Evolutionary conservation across 2,797 vertebrate species (phyloP).

Genomic region (Myotis myotis): DNA sequence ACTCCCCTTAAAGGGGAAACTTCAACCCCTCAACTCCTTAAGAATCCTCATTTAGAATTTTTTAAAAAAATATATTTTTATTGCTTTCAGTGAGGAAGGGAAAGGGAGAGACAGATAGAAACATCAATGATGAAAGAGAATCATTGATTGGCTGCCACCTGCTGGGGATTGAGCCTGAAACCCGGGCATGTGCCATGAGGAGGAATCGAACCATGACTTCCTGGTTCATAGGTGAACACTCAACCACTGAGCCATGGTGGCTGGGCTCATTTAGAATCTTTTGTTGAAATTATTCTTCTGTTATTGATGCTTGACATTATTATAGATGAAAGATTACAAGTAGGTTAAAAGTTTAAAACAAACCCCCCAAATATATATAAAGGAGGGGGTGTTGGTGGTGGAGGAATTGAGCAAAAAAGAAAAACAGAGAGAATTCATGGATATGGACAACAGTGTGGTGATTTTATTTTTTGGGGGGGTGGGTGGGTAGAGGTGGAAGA

Average conservation of each 20-base stretch:
- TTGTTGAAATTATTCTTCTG: not conserved
- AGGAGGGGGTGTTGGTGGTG: not conserved
- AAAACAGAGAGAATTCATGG: not conserved
- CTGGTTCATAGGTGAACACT: too few relatives aligned
- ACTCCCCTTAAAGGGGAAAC: not conserved
- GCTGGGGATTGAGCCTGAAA: too few relatives aligned
- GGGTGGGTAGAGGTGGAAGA: not conserved
- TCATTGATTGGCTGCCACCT: too few relatives aligned
- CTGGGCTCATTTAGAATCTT: not conserved
- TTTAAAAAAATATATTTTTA: not conserved
- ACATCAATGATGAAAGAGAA: too few relatives aligned
- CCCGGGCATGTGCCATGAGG: too few relatives aligned
- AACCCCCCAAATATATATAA: not conserved
- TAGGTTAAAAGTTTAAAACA: not conserved
- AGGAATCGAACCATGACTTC: too few relatives aligned
- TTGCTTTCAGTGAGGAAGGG: too few relatives aligned
- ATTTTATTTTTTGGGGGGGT: not conserved
- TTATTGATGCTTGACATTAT: not conserved
- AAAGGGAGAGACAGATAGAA: too few relatives aligned
- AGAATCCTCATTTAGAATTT: not conserved
- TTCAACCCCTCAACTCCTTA: not conserved
- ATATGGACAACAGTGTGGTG: too few relatives aligned
- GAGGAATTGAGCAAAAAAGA: not conserved
- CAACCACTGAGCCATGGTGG: too few relatives aligned
- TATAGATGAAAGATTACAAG: not conserved